Conservation (phyloP, 2,797 vertebrate genomes). For the Peromyscus attwateri region DNA sequence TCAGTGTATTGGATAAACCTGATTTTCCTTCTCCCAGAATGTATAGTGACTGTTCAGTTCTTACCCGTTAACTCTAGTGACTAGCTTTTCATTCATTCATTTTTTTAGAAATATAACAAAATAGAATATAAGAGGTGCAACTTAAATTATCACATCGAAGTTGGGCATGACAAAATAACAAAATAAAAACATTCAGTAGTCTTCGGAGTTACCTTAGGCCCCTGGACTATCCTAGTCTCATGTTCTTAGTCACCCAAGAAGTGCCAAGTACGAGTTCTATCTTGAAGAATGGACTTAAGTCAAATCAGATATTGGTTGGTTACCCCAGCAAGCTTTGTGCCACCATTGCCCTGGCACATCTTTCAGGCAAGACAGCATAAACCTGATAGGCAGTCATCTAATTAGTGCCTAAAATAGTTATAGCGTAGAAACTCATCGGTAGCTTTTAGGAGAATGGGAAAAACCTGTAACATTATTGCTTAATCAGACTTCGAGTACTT, state of each 20-base stretch:
- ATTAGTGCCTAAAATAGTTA: background rate
- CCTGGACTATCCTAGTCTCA: too few relatives aligned
- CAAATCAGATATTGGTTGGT: background rate
- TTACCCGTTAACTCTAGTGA: background rate
- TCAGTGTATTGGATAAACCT: background rate
- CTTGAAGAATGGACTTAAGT: background rate
- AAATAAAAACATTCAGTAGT: background rate
- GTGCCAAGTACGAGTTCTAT: background rate
- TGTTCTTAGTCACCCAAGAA: background rate
- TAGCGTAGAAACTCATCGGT: background rate
- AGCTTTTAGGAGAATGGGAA: background rate
- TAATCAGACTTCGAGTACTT: background rate
- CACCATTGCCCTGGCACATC: too few relatives aligned
- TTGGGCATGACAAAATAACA: background rate
- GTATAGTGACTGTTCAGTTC: too few relatives aligned
- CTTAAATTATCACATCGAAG: background rate
- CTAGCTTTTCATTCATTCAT: background rate
- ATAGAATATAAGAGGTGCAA: background rate
- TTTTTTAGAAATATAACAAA: background rate
- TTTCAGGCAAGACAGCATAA: background rate
- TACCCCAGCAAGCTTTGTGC: background rate
- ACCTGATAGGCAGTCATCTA: background rate
- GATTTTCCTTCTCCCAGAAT: background rate
- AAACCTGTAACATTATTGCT: background rate
- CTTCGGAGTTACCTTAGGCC: background rate